Conservation (phyloP, 2,113 vertebrate genomes). For the Vombatus ursinus region DNA sequence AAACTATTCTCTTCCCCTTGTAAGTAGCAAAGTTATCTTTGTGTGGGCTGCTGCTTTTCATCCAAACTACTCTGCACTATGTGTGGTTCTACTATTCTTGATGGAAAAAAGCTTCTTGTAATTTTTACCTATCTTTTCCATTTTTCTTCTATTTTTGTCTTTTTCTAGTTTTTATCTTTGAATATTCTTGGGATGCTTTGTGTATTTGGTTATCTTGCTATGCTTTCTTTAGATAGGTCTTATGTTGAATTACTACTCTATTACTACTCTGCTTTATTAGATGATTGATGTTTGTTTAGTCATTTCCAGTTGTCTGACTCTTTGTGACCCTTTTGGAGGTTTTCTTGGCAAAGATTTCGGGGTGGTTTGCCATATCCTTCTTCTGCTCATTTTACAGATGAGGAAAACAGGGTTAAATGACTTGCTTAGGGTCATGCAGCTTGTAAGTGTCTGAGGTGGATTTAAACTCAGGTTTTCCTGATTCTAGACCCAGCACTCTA, state of each 20-base stretch:
- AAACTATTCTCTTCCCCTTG: neutral
- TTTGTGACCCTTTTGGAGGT: neutral
- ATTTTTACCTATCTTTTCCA: neutral
- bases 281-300: neutral
- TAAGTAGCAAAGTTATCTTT: neutral
- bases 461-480: neutral
- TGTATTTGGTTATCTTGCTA: neutral
- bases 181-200: neutral
- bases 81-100: neutral
- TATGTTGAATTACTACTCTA: neutral
- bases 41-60: neutral
- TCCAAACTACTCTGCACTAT: neutral
- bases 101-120: neutral
- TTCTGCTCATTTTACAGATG: neutral
- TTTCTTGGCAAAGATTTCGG: neutral
- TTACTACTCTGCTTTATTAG: neutral
- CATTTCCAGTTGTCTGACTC: neutral
- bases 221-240: neutral
- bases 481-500: neutral
- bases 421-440: neutral
- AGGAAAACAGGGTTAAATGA: neutral
- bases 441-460: neutral
- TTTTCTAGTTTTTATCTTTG: neutral
- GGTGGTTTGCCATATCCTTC: neutral
- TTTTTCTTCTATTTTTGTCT: neutral